Evolutionary conservation across 37 sponge, comb jelly and placozoan species (phyloP), one percentile per base, ranked within the genome.

Genomic region (Chondrilla cf. caribensis): DNA sequence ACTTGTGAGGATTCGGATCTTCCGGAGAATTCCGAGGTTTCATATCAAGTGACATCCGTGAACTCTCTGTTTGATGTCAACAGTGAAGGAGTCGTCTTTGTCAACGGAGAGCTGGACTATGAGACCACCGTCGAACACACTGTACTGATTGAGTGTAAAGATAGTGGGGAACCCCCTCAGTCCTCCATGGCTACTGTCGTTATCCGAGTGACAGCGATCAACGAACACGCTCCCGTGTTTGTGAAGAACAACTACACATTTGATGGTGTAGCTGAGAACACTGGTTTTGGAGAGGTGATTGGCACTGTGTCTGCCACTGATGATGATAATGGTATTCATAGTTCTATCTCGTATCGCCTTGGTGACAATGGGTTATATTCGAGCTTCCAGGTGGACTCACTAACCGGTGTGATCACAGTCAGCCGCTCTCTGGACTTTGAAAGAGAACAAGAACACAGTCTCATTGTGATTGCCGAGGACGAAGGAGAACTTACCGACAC

Each of bases 201-300:
- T 38, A 71, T 92, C 29, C 36, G 81, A 9, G 84, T 92, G 18
- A 21, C 41, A 0, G 84, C 87, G 21, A 60, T 87, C 31, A 88
- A 92, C 68, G 93, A 92, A 44, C 82, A 79, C 58, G 21, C 81
- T 0, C 93, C 93, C 7, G 31, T n/a, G 24, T 92, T 92, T 58
- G 33, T 70, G 31, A 21, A 47, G 59, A n/a, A 41, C 7, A 43
- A 15, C 24, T 92, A 89, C 79, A 54, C 24, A 22, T 83, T 85
- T 37, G 38, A 24, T 18, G 84, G 70, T 15, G 76, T 73, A 6
- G 31, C 66, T 5, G 93, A 92, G 81, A 73, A 85, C 57, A 81
- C 77, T 62, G 58, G 42, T 24, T 54, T 86, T 70, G 93, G 89
- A 6, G 51, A 54, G 4, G 5, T 19, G 2, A 41, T 88, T 70